Conservation (phyloP, 2,113 vertebrate genomes). For the Plecotus auritus region DNA sequence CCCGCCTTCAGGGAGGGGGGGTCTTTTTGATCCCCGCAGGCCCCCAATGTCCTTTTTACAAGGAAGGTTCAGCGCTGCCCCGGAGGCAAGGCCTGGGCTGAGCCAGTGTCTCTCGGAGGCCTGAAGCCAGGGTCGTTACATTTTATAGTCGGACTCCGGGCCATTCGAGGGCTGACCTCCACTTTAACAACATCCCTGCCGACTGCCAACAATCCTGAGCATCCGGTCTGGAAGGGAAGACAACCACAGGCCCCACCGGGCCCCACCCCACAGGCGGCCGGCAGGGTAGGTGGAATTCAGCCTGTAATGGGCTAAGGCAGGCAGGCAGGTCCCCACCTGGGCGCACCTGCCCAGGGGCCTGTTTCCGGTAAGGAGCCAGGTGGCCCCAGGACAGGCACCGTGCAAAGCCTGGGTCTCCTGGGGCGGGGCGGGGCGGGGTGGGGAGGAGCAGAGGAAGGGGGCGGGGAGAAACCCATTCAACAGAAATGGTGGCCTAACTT, state of each 20-base stretch:
- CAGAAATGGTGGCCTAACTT: background rate
- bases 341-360: slow-evolving; percentile 41
- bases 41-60: background rate
- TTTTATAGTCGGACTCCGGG: slow-evolving; percentile 37
- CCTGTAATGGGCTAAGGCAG: background rate
- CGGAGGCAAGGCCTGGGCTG: background rate
- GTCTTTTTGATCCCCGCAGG: slow-evolving; percentile 42
- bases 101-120: background rate
- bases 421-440: no score
- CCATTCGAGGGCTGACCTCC: background rate
- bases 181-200: slow-evolving; percentile 24
- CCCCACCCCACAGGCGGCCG: background rate
- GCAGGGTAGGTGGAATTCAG: background rate
- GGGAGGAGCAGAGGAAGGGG: background rate
- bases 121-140: background rate
- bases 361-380: background rate
- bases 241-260: background rate
- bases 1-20: background rate
- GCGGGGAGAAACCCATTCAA: background rate
- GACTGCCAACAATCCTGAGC: background rate
- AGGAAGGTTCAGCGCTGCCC: background rate
- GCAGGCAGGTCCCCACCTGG: background rate
- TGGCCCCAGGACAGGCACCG: background rate
- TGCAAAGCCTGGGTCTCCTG: background rate
- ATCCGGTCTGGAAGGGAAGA: background rate